phyloP scores from a whole-genome alignment of 2,113 vertebrate species.

The Polyodon spathula region DNA sequence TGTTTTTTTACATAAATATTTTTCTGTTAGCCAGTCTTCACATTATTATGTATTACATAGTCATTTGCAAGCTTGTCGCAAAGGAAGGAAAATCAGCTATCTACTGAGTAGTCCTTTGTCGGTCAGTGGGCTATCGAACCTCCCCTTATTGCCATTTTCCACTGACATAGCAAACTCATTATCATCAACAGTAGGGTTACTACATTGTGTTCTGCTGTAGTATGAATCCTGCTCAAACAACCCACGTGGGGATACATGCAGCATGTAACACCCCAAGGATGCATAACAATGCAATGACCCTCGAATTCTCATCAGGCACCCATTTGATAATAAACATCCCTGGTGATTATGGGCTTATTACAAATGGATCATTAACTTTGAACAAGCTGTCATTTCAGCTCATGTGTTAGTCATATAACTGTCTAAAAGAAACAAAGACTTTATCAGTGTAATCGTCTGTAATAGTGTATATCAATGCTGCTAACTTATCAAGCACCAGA shows the following conservation, averaged over 20 bases:
- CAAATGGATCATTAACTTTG: slow-evolving; percentile 49
- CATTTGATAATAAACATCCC: slow-evolving; percentile 38
- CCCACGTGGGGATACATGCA: background rate
- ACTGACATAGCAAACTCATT: slow-evolving; percentile 23
- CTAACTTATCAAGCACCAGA: too few species aligned
- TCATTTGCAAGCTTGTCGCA: too few species aligned
- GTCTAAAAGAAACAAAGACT: too few species aligned
- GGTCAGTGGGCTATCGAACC: slow-evolving; percentile 8
- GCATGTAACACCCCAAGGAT: background rate
- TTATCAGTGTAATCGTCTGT: too few species aligned
- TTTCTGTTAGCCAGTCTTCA: too few species aligned
- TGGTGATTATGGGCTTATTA: slow-evolving; percentile 47
- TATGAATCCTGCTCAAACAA: background rate
- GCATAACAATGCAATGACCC: slow-evolving; percentile 44
- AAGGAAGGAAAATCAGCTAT: background rate
- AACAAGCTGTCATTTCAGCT: slow-evolving; percentile 30
- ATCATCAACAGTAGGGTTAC: slow-evolving; percentile 4
- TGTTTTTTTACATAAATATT: too few species aligned
- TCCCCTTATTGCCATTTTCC: slow-evolving; percentile 20
- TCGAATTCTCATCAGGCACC: slow-evolving; percentile 35
- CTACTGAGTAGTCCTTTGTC: slow-evolving; percentile 2
- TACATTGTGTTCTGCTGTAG: background rate
- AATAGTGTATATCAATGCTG: too few species aligned
- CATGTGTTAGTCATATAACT: too few species aligned
- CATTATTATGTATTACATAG: too few species aligned